These are phyloP conservation scores for Nothura maculosa DNA, from an alignment of 2,797 vertebrate genomes.

Conservation along the genomic window DNA sequence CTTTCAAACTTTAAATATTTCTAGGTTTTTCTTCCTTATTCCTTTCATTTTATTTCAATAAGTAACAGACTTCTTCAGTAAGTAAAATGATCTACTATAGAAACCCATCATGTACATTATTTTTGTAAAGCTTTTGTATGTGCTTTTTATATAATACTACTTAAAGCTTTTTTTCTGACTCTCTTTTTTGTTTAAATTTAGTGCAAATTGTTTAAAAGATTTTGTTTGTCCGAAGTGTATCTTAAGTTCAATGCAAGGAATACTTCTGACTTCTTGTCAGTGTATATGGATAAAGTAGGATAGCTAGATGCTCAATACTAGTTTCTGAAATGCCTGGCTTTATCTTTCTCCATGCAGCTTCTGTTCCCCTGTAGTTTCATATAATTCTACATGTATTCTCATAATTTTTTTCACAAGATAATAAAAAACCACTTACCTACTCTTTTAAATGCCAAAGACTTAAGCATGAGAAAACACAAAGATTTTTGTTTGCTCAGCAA, in stretches of 20 bases:
- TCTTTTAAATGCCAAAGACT: slow-evolving; percentile 13
- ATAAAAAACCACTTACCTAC: background rate
- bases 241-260: background rate
- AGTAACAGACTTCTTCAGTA: slow-evolving; percentile 5
- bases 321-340: background rate
- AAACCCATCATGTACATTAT: background rate
- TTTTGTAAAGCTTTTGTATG: slow-evolving; percentile 19
- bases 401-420: background rate
- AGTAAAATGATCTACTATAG: slow-evolving; percentile 9
- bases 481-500: background rate
- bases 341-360: background rate
- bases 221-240: slow-evolving; percentile 11
- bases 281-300: background rate
- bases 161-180: background rate
- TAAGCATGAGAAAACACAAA: background rate
- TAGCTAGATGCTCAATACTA: background rate
- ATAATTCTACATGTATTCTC: background rate
- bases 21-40: background rate
- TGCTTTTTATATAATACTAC: background rate
- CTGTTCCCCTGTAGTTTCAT: background rate
- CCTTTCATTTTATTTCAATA: slow-evolving; percentile 20
- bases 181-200: slow-evolving; percentile 18
- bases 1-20: background rate
- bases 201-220: slow-evolving; percentile 42
- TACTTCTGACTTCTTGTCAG: background rate